These are phyloP conservation scores for Amphipyra berbera DNA, from an alignment of 2,888 invertebrate species.

Conservation along the genomic window DNA sequence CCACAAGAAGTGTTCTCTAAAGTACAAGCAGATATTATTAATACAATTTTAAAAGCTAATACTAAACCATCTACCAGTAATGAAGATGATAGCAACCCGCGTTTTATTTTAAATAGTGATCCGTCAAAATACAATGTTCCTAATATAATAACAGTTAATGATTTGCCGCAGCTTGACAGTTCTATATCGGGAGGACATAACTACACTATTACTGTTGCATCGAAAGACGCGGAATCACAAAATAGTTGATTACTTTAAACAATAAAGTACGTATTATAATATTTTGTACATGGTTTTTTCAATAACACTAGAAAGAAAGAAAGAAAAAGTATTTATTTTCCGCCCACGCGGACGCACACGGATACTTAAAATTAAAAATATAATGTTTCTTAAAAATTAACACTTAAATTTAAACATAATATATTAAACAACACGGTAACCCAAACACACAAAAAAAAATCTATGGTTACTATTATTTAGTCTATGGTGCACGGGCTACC, in stretches of 20 bases:
- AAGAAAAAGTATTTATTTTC: too few relatives aligned
- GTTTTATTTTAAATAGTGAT: slow-evolving; percentile 5
- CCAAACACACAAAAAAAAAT: too few relatives aligned
- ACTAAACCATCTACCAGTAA: not conserved
- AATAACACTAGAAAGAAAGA: too few relatives aligned
- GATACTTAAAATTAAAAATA: too few relatives aligned
- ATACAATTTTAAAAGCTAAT: slow-evolving; percentile 72
- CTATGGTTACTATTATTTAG: too few relatives aligned
- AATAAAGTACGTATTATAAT: too few relatives aligned
- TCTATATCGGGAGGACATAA: slow-evolving; percentile 15
- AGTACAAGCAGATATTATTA: slow-evolving; percentile 76
- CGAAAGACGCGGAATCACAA: not conserved
- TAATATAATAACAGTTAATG: slow-evolving; percentile 35
- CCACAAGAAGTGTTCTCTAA: slow-evolving; percentile 65
- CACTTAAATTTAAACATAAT: too few relatives aligned
- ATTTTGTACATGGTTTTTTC: too few relatives aligned
- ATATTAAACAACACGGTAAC: too few relatives aligned
- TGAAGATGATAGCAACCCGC: not conserved
- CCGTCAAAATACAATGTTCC: slow-evolving; percentile 4
- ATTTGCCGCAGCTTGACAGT: slow-evolving; percentile 6
- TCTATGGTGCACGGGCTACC: too few relatives aligned
- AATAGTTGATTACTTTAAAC: slow-evolving; percentile 1
- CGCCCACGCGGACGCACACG: too few relatives aligned
- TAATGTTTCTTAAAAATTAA: too few relatives aligned
- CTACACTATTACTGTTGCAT: slow-evolving; percentile 39